Conservation (phyloP, 1,140 invertebrate species). For the Drosophila kanapiae region DNA sequence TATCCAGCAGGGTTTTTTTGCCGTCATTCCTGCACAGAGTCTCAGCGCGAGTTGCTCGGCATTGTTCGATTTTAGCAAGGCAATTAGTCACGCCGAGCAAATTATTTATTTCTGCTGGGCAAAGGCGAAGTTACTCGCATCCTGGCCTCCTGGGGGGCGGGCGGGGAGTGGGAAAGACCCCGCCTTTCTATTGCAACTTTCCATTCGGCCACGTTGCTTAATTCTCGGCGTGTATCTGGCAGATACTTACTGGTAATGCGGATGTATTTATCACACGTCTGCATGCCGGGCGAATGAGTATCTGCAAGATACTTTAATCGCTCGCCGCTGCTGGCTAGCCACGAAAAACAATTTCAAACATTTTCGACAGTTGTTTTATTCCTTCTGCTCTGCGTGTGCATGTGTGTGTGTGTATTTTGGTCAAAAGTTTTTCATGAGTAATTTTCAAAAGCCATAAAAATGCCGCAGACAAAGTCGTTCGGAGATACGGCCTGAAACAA, state of each 20-base stretch:
- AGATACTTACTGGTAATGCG: conserved; percentile 76
- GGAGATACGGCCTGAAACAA: conserved; percentile 31
- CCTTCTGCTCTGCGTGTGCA: conserved; percentile 11
- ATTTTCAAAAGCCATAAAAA: conserved; percentile 74
- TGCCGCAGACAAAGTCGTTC: conserved; percentile 62
- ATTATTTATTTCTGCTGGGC: conserved; percentile 54
- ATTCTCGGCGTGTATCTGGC: conserved; percentile 73
- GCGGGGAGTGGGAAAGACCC: conserved; percentile 5
- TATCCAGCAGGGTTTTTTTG: conserved; percentile 36
- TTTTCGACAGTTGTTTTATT: conserved; percentile 50
- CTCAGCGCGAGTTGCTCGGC: conserved; percentile 11
- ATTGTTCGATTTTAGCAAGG: conserved; percentile 73
- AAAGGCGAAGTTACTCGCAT: conserved; percentile 33
- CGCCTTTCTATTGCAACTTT: conserved; percentile 32
- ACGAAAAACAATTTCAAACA: conserved; percentile 63
- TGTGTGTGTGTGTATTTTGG: conserved; percentile 36
- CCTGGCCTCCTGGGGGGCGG: conserved; percentile 34
- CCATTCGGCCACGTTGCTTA: conserved; percentile 38
- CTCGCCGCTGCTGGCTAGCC: conserved; percentile 24
- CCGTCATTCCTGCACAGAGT: conserved; percentile 12
- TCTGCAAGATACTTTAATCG: conserved; percentile 72
- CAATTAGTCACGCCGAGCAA: conserved; percentile 80
- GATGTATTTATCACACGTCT: conserved; percentile 82
- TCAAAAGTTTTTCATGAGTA: conserved; percentile 71
- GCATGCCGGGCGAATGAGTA: conserved; percentile 49